A percentile compares a stretch with the other conserved stretches of the same genome.
These are phyloP conservation scores for Leptobrachium ailaonicum DNA, from an alignment of 2,113 vertebrate genomes.

Conservation along the genomic window DNA sequence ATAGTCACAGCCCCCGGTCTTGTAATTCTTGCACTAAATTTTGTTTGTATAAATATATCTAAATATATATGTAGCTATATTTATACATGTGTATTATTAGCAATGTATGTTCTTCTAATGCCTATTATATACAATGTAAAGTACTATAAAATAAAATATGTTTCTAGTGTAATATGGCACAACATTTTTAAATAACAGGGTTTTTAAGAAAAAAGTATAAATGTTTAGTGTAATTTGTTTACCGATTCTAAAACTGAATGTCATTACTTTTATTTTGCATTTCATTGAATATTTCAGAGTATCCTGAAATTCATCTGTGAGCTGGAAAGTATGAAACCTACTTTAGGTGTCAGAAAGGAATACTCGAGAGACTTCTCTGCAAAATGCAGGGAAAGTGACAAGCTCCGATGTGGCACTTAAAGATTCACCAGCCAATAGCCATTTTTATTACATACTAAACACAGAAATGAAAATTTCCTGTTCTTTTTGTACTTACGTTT, in stretches of 20 bases:
- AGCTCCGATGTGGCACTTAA: neutral
- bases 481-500: conserved; percentile 83
- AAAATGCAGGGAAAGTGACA: conserved; percentile 55
- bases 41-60: conserved; percentile 52
- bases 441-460: conserved; percentile 75
- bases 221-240: conserved; percentile 72
- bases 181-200: conserved; percentile 77
- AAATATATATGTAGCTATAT: conserved; percentile 45
- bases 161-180: conserved; percentile 74
- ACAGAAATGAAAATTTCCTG: conserved; percentile 72
- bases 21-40: conserved; percentile 76
- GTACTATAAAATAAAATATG: conserved; percentile 71
- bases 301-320: conserved; percentile 72
- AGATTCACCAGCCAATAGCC: conserved; percentile 68
- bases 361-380: neutral
- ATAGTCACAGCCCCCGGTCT: conserved; percentile 73
- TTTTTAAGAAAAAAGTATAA: conserved; percentile 72
- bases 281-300: conserved; percentile 74
- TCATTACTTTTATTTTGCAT: conserved; percentile 69
- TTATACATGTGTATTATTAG: conserved; percentile 69
- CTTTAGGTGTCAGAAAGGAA: conserved; percentile 9
- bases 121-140: conserved; percentile 66
- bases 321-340: conserved; percentile 70
- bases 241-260: conserved; percentile 74
- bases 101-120: conserved; percentile 77